Percentiles rank a stretch among this genome's conserved stretches.
phyloP scores from a whole-genome alignment of 2,113 vertebrate genomes.

The Rhinolophus sinicus region DNA sequence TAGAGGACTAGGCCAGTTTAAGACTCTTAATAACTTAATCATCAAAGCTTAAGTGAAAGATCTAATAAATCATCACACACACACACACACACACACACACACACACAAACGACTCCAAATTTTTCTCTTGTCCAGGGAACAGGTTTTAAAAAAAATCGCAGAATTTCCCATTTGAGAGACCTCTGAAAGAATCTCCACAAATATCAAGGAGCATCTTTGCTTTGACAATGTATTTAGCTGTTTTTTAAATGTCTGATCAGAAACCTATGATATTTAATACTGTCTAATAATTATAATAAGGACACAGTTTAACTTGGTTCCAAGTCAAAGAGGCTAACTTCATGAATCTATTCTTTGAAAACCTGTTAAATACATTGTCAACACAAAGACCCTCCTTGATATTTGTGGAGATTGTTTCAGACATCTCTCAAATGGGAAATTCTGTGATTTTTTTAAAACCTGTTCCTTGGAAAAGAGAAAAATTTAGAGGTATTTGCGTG shows the following conservation, averaged over 20 bases:
- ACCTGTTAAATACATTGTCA: neutral
- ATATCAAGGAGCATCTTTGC: too few species aligned
- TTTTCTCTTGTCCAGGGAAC: too few species aligned
- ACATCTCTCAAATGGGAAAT: too few species aligned
- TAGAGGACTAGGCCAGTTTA: neutral
- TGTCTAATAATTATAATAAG: neutral
- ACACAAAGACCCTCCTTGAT: too few species aligned
- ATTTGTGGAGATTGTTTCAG: too few species aligned
- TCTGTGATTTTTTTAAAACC: too few species aligned
- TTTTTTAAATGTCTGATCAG: neutral
- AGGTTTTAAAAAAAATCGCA: too few species aligned
- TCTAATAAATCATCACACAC: neutral
- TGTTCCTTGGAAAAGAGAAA: too few species aligned
- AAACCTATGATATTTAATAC: neutral
- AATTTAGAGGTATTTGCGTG: too few species aligned
- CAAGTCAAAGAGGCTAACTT: neutral
- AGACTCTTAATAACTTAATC: neutral
- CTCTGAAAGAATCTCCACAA: too few species aligned
- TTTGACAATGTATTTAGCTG: neutral
- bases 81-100: neutral
- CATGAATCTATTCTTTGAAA: neutral
- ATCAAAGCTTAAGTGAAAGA: conserved; percentile 7
- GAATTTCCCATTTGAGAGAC: too few species aligned
- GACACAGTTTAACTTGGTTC: neutral
- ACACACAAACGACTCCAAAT: too few species aligned